Percentiles rank a stretch among this genome's conserved stretches.
phyloP scores from a whole-genome alignment of 1,140 invertebrate species.

The Hylaeus anthracinus region DNA sequence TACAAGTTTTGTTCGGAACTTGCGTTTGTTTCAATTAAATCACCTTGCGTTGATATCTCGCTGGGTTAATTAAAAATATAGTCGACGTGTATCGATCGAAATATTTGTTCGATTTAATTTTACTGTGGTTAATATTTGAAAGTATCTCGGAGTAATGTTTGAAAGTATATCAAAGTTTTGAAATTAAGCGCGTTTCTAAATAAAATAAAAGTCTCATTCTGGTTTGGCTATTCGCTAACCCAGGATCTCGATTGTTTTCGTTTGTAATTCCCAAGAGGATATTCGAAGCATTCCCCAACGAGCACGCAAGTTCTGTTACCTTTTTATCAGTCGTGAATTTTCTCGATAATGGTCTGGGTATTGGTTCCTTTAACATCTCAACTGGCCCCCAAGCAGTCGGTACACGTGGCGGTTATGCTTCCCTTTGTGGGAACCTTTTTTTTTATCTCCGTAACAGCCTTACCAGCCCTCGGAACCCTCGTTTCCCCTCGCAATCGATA shows the following conservation, averaged over 20 bases:
- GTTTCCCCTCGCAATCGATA: slow-evolving; percentile 1
- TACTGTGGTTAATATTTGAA: no score
- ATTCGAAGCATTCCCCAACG: slow-evolving; percentile 1
- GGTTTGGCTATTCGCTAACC: no score
- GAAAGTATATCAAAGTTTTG: no score
- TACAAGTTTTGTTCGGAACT: no score
- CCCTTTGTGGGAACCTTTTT: slow-evolving; percentile 17
- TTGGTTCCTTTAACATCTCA: slow-evolving; percentile 43
- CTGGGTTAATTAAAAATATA: no score
- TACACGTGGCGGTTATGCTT: slow-evolving; percentile 6
- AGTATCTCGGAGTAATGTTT: no score
- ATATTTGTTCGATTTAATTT: no score
- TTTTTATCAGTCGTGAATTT: slow-evolving; percentile 53
- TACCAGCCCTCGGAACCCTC: not conserved
- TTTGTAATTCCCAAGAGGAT: slow-evolving; percentile 7
- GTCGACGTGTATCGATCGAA: no score
- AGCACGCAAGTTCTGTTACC: not conserved
- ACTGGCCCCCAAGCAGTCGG: slow-evolving; percentile 3
- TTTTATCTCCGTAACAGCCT: slow-evolving; percentile 46
- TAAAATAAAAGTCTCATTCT: no score
- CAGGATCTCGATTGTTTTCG: not conserved
- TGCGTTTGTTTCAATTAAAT: no score
- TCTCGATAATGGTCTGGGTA: slow-evolving; percentile 68
- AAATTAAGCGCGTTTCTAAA: no score
- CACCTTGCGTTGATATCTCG: no score